phyloP scores from a whole-genome alignment of 2,888 invertebrate genomes.

The Eutolmus rufibarbis region DNA sequence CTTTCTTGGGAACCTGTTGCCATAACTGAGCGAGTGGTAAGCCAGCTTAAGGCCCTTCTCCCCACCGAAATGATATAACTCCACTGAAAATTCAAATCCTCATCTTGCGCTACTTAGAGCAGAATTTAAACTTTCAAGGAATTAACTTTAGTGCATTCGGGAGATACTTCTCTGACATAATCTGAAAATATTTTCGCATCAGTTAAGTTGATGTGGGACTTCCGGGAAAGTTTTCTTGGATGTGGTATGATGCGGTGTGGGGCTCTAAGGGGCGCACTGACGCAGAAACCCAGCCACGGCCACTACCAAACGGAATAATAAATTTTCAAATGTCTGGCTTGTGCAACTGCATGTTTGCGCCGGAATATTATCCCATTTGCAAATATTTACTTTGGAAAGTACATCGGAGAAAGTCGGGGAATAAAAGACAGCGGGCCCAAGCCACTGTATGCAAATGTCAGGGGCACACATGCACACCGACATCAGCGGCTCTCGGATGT shows the following conservation, averaged over 20 bases:
- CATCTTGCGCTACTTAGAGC: background rate
- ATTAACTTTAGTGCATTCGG: slow-evolving; percentile 32
- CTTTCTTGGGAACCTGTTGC: slow-evolving; percentile 1
- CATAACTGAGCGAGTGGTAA: background rate
- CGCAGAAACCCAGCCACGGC: slow-evolving; percentile 21
- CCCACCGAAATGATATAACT: background rate
- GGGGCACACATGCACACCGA: slow-evolving; percentile 15
- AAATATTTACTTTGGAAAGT: slow-evolving; percentile 40
- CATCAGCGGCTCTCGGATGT: slow-evolving; percentile 10
- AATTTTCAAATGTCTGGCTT: slow-evolving; percentile 30
- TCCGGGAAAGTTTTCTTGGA: slow-evolving; percentile 35
- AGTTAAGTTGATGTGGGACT: slow-evolving; percentile 38
- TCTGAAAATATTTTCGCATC: slow-evolving; percentile 38
- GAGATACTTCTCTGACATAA: slow-evolving; percentile 39
- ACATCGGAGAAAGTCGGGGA: slow-evolving; percentile 9
- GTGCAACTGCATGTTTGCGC: slow-evolving; percentile 31
- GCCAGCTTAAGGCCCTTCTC: background rate
- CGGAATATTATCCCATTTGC: slow-evolving; percentile 33
- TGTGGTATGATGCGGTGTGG: background rate
- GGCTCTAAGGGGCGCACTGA: background rate
- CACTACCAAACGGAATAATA: slow-evolving; percentile 36
- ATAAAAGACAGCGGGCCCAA: background rate
- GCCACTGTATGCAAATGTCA: slow-evolving; percentile 26
- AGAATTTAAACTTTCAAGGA: slow-evolving; percentile 24
- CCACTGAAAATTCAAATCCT: background rate